Percentiles rank a stretch among this genome's conserved stretches.
Conservation (phyloP, 1,140 invertebrate genomes). For the Neodiprion virginianus region DNA sequence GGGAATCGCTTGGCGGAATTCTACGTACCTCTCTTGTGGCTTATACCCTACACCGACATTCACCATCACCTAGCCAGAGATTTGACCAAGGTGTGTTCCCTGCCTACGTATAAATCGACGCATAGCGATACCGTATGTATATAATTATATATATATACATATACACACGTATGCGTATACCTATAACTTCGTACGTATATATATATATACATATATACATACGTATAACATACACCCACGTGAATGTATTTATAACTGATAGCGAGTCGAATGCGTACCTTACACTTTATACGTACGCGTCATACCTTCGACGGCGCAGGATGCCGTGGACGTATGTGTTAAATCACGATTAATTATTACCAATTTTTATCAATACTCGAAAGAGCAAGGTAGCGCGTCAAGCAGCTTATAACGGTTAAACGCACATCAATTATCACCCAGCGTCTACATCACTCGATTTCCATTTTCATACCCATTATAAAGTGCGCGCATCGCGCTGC, state of each 20-base stretch:
- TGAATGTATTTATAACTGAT: neutral
- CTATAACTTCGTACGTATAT: neutral
- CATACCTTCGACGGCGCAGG: conserved; percentile 35
- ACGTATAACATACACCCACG: neutral
- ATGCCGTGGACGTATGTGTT: neutral
- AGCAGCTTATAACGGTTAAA: conserved; percentile 44
- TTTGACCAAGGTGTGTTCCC: neutral
- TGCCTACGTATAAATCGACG: neutral
- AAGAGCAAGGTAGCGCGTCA: conserved; percentile 44
- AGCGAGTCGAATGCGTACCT: no score
- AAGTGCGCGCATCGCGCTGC: neutral
- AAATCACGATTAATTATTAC: conserved; percentile 44
- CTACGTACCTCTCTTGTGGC: no score
- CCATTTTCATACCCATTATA: neutral
- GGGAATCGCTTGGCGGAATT: no score
- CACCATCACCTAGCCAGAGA: neutral
- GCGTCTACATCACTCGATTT: neutral
- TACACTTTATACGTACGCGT: neutral
- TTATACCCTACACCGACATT: no score
- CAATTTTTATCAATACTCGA: conserved; percentile 53
- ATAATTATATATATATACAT: neutral
- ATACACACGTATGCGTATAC: neutral
- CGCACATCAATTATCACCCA: neutral
- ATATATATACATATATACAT: neutral
- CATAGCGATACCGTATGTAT: neutral